phyloP scores from a whole-genome alignment of 2,888 invertebrate species.

The Lissonota sp. region DNA sequence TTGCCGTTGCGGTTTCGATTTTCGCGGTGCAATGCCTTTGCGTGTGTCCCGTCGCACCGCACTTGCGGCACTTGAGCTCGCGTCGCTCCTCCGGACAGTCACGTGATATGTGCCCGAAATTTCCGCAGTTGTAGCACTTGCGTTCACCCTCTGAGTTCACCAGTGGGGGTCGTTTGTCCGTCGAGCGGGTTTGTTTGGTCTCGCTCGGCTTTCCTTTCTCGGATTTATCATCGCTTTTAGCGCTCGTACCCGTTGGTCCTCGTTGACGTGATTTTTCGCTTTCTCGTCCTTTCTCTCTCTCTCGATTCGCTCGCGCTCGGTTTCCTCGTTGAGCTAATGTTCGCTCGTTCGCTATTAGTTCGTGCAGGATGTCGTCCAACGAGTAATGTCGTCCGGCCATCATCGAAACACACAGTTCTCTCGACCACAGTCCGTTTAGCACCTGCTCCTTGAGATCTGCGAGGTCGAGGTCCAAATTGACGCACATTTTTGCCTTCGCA shows the following conservation, averaged over 20 bases:
- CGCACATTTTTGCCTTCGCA: background rate
- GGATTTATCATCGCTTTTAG: background rate
- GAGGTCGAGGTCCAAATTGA: background rate
- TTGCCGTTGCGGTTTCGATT: background rate
- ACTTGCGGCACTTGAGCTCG: slow-evolving; percentile 20
- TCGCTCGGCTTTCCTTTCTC: too few relatives aligned
- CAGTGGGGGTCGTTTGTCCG: slow-evolving; percentile 10
- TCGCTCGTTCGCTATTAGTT: background rate
- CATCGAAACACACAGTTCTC: background rate
- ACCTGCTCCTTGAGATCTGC: too few relatives aligned
- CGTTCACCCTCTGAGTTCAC: background rate
- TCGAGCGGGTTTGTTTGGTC: too few relatives aligned
- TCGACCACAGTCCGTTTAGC: too few relatives aligned
- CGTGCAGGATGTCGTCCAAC: background rate
- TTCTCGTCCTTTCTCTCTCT: background rate
- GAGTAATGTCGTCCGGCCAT: background rate
- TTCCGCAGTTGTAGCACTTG: slow-evolving; percentile 31
- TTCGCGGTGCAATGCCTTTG: slow-evolving; percentile 13
- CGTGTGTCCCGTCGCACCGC: slow-evolving; percentile 9
- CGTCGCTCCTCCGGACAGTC: background rate
- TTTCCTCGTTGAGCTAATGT: background rate
- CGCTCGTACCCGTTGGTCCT: background rate
- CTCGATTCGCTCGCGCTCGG: background rate
- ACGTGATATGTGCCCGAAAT: slow-evolving; percentile 30
- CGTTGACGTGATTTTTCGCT: too few relatives aligned